Evolutionary conservation across 1,140 invertebrate genomes (phyloP), one percentile per base, ranked within the genome.

Genomic region (Zophobas atratus): DNA sequence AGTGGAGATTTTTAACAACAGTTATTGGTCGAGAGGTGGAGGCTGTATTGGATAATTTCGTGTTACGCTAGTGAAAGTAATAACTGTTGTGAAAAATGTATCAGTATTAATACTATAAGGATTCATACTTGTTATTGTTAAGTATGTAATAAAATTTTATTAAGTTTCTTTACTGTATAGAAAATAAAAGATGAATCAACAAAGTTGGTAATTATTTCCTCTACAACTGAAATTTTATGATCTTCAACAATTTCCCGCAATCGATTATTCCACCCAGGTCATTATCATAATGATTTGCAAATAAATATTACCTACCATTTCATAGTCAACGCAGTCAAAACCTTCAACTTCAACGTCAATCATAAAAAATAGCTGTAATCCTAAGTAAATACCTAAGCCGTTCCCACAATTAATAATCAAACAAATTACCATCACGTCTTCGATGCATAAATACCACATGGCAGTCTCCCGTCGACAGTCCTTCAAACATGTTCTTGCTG

Each of bases 101-200:
- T 67, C 60, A 67, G 60, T 67, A 67, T 67, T 67, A 67, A 43
- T 67, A 67, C 8, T 43, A 67, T 67, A 67, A 67, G 60, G 43
- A 67, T 67, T 67, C 60, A 67, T 67, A 67, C 60, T 60, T 67
- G 60, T 67, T 67, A 67, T 67, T 67, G 60, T 67, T 67, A 67
- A 67, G 60, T 67, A 67, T 67, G 60, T 67, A 67, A 67, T 8
- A 36, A 67, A 51, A 51, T 51, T 51, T 51, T 63, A 63, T 43
- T 67, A 67, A 41, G 60, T 67, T 67, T 67, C 60, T 67, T 67
- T 67, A 67, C 39, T 67, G 60, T 67, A 67, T 67, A 67, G 60
- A 67, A 67, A 67, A 67, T 67, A 67, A 67, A 67, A 67, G 8
- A 67, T 67, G 39, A 41, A 20, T 20, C 49, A 20, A 3, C 34